phyloP scores from a whole-genome alignment of 2,113 vertebrate species.

The Tretioscincus oriximinensis region DNA sequence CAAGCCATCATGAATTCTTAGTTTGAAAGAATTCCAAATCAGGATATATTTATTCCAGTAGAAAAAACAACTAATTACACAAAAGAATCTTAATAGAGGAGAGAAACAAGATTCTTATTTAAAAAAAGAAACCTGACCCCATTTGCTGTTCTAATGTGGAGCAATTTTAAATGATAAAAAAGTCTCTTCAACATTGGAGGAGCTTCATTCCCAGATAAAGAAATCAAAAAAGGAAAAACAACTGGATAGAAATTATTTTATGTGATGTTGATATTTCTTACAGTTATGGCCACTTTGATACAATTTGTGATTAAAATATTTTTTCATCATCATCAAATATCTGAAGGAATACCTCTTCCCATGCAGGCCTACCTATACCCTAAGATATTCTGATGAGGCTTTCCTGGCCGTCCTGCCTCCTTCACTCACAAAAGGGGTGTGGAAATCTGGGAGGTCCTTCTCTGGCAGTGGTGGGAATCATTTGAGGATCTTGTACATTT shows the following conservation, averaged over 20 bases:
- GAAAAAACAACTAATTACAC: conserved; percentile 77
- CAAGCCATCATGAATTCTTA: conserved; percentile 70
- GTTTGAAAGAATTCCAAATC: conserved; percentile 84
- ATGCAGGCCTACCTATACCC: too few species aligned
- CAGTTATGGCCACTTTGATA: too few species aligned
- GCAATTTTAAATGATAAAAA: conserved; percentile 54
- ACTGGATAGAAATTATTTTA: background rate
- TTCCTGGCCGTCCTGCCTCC: too few species aligned
- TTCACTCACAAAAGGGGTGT: too few species aligned
- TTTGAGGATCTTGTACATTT: too few species aligned
- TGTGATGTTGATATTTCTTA: too few species aligned
- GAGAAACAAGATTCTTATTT: conserved; percentile 68
- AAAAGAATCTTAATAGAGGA: conserved; percentile 75
- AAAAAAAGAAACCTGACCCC: conserved; percentile 50
- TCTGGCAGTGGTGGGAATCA: too few species aligned
- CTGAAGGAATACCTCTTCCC: too few species aligned
- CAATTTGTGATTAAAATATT: background rate
- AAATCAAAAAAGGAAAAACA: background rate
- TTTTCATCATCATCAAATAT: too few species aligned
- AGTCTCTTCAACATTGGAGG: conserved; percentile 34
- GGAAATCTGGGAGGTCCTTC: too few species aligned
- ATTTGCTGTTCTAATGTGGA: conserved; percentile 65
- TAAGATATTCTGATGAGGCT: too few species aligned
- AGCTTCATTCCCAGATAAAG: too few species aligned
- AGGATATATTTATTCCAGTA: conserved; percentile 77